phyloP scores from a whole-genome alignment of 2,113 vertebrate species.

The Corythoichthys haematopterus region DNA sequence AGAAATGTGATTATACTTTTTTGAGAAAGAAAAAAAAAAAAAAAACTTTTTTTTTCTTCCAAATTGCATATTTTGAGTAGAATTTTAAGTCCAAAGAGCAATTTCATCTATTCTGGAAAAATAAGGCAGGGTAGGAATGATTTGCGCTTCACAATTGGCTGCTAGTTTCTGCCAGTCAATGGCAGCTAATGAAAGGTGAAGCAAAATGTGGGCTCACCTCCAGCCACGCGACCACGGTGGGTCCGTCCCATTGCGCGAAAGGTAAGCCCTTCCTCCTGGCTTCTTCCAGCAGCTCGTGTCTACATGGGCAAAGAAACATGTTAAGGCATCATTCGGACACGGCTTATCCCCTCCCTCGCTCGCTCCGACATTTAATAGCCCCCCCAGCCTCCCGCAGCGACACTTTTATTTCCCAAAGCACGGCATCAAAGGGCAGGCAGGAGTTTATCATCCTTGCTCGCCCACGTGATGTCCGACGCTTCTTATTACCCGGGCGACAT shows the following conservation, averaged over 20 bases:
- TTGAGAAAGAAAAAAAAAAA: too few relatives aligned
- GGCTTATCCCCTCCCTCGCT: background rate
- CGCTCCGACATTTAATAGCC: background rate
- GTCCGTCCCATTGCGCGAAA: constrained; percentile 97
- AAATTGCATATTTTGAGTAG: too few relatives aligned
- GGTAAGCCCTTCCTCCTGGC: constrained; percentile 95
- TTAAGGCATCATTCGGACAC: constrained; percentile 19
- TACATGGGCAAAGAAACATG: constrained; percentile 51
- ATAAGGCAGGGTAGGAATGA: too few relatives aligned
- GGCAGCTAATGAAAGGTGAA: background rate
- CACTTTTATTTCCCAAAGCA: constrained; percentile 30
- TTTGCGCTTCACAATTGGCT: background rate
- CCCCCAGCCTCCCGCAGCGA: background rate
- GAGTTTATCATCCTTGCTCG: constrained; percentile 16
- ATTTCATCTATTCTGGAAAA: too few relatives aligned
- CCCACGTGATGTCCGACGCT: background rate
- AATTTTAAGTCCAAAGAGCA: too few relatives aligned
- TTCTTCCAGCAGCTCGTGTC: constrained; percentile 96
- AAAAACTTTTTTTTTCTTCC: too few relatives aligned
- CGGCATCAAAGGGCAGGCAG: constrained; percentile 24
- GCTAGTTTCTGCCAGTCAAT: background rate
- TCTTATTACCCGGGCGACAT: constrained; percentile 1
- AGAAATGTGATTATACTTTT: too few relatives aligned
- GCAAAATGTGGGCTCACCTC: constrained; percentile 75
- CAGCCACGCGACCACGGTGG: constrained; percentile 94